Conservation (phyloP, 2,113 vertebrate genomes). For the Dipodomys merriami region DNA sequence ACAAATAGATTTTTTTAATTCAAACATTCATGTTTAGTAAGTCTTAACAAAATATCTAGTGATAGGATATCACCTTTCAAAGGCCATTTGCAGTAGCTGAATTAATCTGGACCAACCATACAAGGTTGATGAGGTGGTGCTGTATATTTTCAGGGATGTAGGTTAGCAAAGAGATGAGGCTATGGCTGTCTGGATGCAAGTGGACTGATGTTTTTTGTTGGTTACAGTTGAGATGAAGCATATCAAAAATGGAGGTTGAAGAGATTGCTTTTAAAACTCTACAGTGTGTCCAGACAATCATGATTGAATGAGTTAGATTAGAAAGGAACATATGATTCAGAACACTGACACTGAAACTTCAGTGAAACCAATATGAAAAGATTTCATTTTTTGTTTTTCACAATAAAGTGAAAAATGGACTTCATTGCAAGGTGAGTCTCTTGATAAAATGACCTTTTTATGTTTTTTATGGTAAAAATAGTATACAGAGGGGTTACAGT, state of each 20-base stretch:
- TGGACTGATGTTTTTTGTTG: constrained; percentile 14
- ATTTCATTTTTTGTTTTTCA: constrained; percentile 55
- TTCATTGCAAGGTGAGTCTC: background rate
- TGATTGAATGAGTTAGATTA: background rate
- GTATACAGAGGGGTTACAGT: too few relatives aligned
- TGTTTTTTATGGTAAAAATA: too few relatives aligned
- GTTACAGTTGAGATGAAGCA: background rate
- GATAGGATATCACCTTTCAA: background rate
- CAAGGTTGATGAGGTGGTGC: background rate
- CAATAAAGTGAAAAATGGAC: constrained; percentile 4
- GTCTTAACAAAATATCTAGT: background rate
- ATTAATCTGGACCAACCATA: background rate
- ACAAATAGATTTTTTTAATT: background rate
- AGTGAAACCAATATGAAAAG: background rate
- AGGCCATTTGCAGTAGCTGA: background rate
- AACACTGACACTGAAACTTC: background rate
- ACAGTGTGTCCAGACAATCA: background rate
- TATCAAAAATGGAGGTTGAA: background rate
- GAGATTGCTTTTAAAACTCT: background rate
- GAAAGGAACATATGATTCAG: background rate
- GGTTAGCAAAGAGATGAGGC: background rate
- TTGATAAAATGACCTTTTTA: constrained; percentile 52
- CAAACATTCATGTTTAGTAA: background rate
- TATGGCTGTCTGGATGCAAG: background rate
- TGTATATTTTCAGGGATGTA: background rate